Conservation (phyloP, 2,113 vertebrate species). For the Sisor rabdophorus region DNA sequence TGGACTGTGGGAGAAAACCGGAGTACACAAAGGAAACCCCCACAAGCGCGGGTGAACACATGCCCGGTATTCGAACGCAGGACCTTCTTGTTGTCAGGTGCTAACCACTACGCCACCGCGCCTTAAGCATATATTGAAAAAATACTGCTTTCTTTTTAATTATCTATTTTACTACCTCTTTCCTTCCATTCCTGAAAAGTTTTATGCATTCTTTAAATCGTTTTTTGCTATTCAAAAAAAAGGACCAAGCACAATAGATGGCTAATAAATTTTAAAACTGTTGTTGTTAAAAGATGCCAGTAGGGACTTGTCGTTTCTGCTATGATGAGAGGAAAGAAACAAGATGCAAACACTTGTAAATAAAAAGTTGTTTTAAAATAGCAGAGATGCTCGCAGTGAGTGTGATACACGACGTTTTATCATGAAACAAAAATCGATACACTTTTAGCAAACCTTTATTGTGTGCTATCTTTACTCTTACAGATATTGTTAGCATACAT, state of each 20-base stretch:
- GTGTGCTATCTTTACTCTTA: background rate
- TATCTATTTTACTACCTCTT: no score
- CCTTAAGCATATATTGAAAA: no score
- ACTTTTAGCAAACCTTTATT: background rate
- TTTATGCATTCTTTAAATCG: background rate
- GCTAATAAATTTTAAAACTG: conserved; percentile 17
- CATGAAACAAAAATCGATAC: background rate
- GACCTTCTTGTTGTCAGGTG: no score
- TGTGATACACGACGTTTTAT: background rate
- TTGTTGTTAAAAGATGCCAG: conserved; percentile 8
- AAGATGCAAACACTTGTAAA: background rate
- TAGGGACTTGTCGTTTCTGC: conserved; percentile 1
- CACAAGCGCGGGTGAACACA: no score
- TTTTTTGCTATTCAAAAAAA: background rate
- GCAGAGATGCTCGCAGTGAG: background rate
- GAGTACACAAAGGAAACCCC: no score
- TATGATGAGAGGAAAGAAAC: background rate
- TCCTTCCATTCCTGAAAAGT: background rate
- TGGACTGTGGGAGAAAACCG: no score
- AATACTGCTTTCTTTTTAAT: background rate
- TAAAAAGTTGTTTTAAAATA: conserved; percentile 18
- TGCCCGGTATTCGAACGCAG: no score
- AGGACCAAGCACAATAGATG: background rate
- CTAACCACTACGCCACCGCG: no score
- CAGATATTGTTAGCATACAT: background rate